Percentiles rank a stretch among this genome's conserved stretches.
phyloP scores from a whole-genome alignment of 2,797 vertebrate genomes.

The Lutjanus argentimaculatus region DNA sequence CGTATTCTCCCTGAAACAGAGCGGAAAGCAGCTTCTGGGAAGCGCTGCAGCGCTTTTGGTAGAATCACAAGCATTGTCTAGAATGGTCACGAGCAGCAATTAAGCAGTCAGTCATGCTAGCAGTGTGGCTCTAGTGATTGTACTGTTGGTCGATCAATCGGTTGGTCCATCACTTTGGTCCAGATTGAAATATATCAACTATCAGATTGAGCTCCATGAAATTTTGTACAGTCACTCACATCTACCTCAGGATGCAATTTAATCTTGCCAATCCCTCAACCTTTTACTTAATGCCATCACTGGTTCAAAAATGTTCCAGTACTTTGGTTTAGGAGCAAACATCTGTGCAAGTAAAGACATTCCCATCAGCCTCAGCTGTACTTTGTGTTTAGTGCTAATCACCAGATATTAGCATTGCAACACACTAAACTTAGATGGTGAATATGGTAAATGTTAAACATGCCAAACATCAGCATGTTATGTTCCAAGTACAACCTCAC shows the following conservation, averaged over 20 bases:
- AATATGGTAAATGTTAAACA: not conserved
- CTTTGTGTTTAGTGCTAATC: not conserved
- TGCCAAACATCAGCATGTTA: not conserved
- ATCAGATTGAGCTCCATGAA: not conserved
- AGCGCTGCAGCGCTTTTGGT: too few relatives aligned
- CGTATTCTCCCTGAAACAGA: too few relatives aligned
- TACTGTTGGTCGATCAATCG: not conserved
- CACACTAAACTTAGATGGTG: not conserved
- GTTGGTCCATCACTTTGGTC: not conserved
- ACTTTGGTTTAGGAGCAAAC: not conserved
- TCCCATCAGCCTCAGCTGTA: not conserved
- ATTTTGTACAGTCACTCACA: not conserved
- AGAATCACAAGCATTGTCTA: too few relatives aligned
- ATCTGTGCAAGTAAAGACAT: too few relatives aligned
- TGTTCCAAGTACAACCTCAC: not conserved
- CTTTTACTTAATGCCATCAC: too few relatives aligned
- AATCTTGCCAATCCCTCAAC: not conserved
- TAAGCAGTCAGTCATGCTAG: too few relatives aligned
- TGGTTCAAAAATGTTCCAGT: not conserved
- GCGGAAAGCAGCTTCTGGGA: too few relatives aligned
- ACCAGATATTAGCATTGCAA: not conserved
- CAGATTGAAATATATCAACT: not conserved
- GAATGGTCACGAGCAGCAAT: too few relatives aligned
- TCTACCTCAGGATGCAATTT: not conserved
- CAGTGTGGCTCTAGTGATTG: not conserved